phyloP scores from a whole-genome alignment of 2,113 vertebrate genomes.

The Hydrolagus affinis region DNA sequence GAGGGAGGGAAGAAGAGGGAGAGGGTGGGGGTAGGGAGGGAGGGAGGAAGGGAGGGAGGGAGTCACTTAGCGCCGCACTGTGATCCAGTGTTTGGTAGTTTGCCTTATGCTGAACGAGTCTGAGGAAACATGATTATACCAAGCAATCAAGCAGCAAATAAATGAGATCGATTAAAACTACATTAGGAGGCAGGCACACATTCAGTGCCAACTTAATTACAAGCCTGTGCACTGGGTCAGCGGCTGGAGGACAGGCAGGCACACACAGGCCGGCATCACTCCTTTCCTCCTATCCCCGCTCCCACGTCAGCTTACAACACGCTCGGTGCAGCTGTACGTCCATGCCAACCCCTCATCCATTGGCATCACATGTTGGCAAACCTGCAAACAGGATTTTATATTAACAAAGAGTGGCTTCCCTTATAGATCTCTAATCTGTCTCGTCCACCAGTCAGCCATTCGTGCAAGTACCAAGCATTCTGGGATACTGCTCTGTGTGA shows the following conservation, averaged over 20 bases:
- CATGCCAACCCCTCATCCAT: conserved; percentile 74
- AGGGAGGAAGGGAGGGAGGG: background rate
- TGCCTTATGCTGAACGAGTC: conserved; percentile 1
- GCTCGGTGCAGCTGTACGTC: conserved; percentile 72
- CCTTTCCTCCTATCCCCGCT: background rate
- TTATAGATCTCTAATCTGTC: no score
- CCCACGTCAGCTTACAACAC: conserved; percentile 47
- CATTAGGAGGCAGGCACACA: conserved; percentile 3
- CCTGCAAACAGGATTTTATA: conserved; percentile 49
- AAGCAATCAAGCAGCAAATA: conserved; percentile 23
- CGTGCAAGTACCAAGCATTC: no score
- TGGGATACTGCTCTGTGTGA: no score
- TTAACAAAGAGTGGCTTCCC: no score
- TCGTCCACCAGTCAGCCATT: no score
- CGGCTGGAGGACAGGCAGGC: background rate
- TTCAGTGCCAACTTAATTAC: conserved; percentile 8
- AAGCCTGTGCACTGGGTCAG: conserved; percentile 27
- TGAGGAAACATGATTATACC: conserved; percentile 19
- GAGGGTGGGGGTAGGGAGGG: background rate
- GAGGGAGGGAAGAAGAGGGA: no score
- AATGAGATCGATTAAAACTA: conserved; percentile 30
- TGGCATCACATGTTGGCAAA: conserved; percentile 80
- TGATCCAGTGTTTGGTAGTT: background rate
- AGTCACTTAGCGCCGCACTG: background rate
- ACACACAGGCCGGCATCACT: background rate